These are phyloP conservation scores for Pecten maximus DNA, from an alignment of 2,888 invertebrate genomes.

Conservation along the genomic window DNA sequence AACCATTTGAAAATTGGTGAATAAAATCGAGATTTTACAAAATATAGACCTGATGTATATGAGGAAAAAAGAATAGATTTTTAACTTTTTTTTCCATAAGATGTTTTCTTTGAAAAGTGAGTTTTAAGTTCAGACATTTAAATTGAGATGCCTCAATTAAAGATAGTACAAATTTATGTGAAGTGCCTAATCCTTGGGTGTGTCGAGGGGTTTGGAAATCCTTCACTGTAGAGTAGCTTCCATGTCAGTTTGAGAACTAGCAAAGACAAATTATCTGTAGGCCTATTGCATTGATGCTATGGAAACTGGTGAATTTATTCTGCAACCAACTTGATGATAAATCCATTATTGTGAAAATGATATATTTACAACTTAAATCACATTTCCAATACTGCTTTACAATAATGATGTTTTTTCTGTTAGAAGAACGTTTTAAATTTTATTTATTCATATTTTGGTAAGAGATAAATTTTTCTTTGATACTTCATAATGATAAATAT, in stretches of 20 bases:
- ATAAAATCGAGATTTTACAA: constrained; percentile 23
- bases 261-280: not conserved
- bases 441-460: not conserved
- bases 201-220: not conserved
- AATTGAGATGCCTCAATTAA: not conserved
- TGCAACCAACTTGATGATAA: not conserved
- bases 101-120: not conserved
- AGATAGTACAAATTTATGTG: constrained; percentile 3
- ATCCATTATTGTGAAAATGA: not conserved
- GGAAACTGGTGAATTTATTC: not conserved
- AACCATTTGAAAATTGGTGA: constrained; percentile 29
- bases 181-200: not conserved
- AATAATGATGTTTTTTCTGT: not conserved
- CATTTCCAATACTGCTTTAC: not conserved
- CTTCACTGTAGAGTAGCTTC: not conserved
- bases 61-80: not conserved
- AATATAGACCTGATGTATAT: not conserved
- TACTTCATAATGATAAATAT: not conserved
- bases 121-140: constrained; percentile 19
- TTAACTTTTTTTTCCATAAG: not conserved
- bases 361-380: not conserved
- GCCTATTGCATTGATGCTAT: not conserved
- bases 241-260: not conserved
- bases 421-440: not conserved
- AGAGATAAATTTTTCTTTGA: not conserved